Evolutionary conservation across 1,140 invertebrate genomes (phyloP).

Genomic region (Hyles vespertilio): DNA sequence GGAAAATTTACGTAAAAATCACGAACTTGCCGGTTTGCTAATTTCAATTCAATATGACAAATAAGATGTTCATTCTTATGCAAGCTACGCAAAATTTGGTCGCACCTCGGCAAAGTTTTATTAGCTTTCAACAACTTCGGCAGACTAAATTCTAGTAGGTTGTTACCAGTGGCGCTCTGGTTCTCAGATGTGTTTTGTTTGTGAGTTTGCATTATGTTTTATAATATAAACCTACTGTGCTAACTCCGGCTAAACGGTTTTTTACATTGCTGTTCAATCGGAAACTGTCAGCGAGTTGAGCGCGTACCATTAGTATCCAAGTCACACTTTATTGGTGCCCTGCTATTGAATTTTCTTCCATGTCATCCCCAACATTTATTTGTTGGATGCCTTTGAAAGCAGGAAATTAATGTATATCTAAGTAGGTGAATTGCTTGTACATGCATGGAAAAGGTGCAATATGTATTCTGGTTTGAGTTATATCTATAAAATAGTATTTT

Average conservation of each 20-base stretch:
- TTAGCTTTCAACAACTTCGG: slow-evolving; percentile 23
- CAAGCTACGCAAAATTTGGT: slow-evolving; percentile 16
- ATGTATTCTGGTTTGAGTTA: no score
- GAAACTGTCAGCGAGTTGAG: neutral
- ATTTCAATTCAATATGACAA: slow-evolving; percentile 8
- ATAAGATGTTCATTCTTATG: slow-evolving; percentile 19
- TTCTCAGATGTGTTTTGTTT: slow-evolving; percentile 19
- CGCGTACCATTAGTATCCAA: no score
- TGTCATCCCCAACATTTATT: no score
- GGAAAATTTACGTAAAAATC: neutral
- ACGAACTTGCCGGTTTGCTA: neutral
- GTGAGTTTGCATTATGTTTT: slow-evolving; percentile 19
- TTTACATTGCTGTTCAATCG: neutral
- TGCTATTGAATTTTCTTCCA: no score
- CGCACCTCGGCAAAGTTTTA: slow-evolving; percentile 27
- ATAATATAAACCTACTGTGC: neutral
- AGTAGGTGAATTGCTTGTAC: no score
- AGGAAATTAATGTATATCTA: no score
- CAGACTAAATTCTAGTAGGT: slow-evolving; percentile 25
- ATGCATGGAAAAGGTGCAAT: no score
- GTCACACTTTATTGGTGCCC: no score
- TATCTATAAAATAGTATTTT: no score
- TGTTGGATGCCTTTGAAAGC: no score
- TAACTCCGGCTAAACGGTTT: slow-evolving; percentile 3
- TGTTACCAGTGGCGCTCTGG: slow-evolving; percentile 13